These are phyloP conservation scores for Microdon myrmicae DNA, from an alignment of 2,888 invertebrate genomes.

Conservation along the genomic window DNA sequence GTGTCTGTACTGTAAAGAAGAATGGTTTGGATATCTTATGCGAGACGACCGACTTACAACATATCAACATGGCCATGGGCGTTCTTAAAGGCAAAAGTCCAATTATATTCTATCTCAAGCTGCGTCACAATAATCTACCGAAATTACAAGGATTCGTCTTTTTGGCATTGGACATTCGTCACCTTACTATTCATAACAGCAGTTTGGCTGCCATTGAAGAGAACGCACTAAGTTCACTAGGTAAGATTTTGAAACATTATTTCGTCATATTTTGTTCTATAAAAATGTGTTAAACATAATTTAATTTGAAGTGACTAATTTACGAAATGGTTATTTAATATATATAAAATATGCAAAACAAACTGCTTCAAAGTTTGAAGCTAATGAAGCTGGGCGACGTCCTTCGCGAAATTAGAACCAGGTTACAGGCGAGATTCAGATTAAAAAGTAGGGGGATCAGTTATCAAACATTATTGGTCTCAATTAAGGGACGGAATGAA, in stretches of 20 bases:
- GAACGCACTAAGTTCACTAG: slow-evolving; percentile 86
- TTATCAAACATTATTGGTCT: no score
- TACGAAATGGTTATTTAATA: no score
- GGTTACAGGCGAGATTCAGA: no score
- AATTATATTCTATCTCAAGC: slow-evolving; percentile 87
- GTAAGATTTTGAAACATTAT: slow-evolving; percentile 68
- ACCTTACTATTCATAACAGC: slow-evolving; percentile 88
- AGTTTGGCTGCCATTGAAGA: slow-evolving; percentile 88
- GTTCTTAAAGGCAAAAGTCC: slow-evolving; percentile 82
- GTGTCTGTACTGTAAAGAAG: slow-evolving; percentile 86
- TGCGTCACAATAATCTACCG: slow-evolving; percentile 85
- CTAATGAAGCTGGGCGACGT: no score
- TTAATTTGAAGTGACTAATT: no score
- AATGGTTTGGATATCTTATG: slow-evolving; percentile 89
- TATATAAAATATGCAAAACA: no score
- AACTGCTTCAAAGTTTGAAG: no score
- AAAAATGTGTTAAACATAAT: no score
- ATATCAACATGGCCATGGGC: slow-evolving; percentile 84
- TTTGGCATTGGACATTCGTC: slow-evolving; percentile 86
- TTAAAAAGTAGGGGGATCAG: no score
- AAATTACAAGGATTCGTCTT: slow-evolving; percentile 88
- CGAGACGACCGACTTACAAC: slow-evolving; percentile 84
- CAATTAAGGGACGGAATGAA: no score
- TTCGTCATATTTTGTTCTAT: not conserved
- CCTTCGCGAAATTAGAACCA: no score